These are phyloP conservation scores for Crenuchus spilurus DNA, from an alignment of 2,797 vertebrate species.

Conservation along the genomic window DNA sequence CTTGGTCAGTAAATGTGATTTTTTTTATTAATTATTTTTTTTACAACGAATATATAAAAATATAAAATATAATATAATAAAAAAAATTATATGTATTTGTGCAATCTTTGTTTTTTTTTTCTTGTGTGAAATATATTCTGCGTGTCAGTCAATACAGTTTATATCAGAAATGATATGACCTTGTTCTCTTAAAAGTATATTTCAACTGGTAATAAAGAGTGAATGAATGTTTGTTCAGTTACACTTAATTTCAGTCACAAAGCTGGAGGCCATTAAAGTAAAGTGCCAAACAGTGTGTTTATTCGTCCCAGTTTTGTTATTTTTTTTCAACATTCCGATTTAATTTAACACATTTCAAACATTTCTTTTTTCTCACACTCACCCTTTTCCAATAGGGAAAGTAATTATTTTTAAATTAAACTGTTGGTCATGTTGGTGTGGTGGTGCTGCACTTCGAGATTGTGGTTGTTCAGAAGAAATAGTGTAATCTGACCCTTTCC, in stretches of 20 bases:
- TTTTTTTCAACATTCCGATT: background rate
- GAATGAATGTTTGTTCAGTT: background rate
- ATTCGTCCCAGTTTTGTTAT: background rate
- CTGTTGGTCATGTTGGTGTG: conserved; percentile 33
- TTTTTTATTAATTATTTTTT: too few species aligned
- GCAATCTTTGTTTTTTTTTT: too few species aligned
- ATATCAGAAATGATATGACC: background rate
- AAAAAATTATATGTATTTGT: too few species aligned
- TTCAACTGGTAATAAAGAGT: background rate
- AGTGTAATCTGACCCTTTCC: conserved; percentile 34
- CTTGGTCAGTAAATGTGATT: too few species aligned
- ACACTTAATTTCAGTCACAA: background rate
- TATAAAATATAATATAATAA: too few species aligned
- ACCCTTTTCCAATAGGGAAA: background rate
- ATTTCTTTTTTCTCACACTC: background rate
- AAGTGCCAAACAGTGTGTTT: background rate
- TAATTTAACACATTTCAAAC: conserved; percentile 12
- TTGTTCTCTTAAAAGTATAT: background rate
- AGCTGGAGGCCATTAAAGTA: background rate
- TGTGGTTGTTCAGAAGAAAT: conserved; percentile 23
- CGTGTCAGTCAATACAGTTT: too few species aligned
- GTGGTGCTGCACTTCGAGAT: conserved; percentile 39
- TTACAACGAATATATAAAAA: too few species aligned
- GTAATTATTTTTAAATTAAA: conserved; percentile 10
- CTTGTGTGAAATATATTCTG: too few species aligned